phyloP scores from a whole-genome alignment of 2,888 invertebrate species.

The Tipula helvola region DNA sequence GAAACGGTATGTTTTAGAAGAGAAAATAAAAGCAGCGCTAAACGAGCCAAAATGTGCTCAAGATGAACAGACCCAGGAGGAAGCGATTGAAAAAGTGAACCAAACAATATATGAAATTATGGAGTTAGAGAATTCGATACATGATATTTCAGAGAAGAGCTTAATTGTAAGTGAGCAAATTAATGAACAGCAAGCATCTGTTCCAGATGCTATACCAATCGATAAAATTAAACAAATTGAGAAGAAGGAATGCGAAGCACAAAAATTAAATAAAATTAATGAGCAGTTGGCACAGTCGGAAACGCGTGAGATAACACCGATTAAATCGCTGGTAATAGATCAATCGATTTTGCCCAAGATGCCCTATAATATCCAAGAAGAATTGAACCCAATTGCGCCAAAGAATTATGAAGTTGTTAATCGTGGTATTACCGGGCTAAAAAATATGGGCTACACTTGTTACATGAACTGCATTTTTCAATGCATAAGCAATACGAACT shows the following conservation, averaged over 20 bases:
- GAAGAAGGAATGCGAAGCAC: background rate
- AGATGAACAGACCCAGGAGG: slow-evolving; percentile 30
- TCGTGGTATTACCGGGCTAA: slow-evolving; percentile 71
- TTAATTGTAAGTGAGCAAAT: slow-evolving; percentile 27
- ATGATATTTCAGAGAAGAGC: slow-evolving; percentile 38
- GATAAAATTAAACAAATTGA: background rate
- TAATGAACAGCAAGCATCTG: slow-evolving; percentile 28
- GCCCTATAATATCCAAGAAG: slow-evolving; percentile 33
- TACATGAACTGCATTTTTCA: slow-evolving; percentile 95
- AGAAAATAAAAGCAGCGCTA: background rate
- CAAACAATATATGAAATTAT: slow-evolving; percentile 38
- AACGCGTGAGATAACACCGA: too few species aligned
- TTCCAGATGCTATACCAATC: background rate
- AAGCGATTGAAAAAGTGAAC: background rate
- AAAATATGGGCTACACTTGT: slow-evolving; percentile 90
- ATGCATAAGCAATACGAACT: slow-evolving; percentile 74
- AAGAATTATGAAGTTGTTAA: slow-evolving; percentile 42
- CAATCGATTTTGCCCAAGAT: slow-evolving; percentile 29
- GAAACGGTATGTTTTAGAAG: slow-evolving; percentile 41
- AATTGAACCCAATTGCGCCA: slow-evolving; percentile 43
- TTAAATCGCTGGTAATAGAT: too few species aligned
- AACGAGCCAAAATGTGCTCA: slow-evolving; percentile 31
- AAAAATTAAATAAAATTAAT: slow-evolving; percentile 13
- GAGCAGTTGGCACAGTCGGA: background rate
- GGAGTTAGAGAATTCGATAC: slow-evolving; percentile 45